Base-by-base conservation (phyloP, 1,140 invertebrate genomes). In the Caerostris darwini region DNA sequence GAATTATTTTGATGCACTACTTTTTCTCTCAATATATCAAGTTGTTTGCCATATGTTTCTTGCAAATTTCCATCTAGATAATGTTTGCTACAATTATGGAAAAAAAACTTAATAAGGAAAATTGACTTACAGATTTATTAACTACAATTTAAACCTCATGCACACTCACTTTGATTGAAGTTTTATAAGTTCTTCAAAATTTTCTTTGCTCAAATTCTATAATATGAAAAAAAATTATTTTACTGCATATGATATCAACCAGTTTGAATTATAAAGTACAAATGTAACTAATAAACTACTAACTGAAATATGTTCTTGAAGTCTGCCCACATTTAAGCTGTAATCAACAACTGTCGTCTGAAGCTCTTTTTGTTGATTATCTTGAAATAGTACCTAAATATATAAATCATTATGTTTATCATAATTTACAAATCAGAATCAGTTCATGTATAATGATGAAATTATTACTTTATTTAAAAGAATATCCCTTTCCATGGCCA, bases 261-360 rank as follows among this genome's bases (percentile, higher is more conserved):
- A 17, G 54, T n/a, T 17, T 6, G 14, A 57, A 12, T 56, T 56
- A 56, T 5, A 3, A 87, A 59, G 59, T 19, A 6, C 17, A 34
- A 10, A 88, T 67, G 17, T 88, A 67, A 0, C 7, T 7, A 77
- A 53, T 50, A 10, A 56, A 87, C 50, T n/a, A 61, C 93, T 64
- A 57, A 94, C 93, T 58, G 58, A 54, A 7, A 94, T 83, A 82
- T 90, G 93, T 58, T 94, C 93, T 83, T 94, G 86, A 14, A 94
- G 61, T 90, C 93, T 94, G 12, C 93, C 93, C 56, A 94, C 14
- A 83, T 83, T 90, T 6, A 94, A 53, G 57, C 93, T 94, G n/a
- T 90, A 83, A 64, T 90, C 71, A 17, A 94, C 58, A 7, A 94
- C 71, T 14, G 86, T 56, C 7, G 69, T 67, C 10, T 89, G 86